These are phyloP conservation scores for Megalops cyprinoides DNA, from an alignment of 2,797 vertebrate species.

Conservation along the genomic window DNA sequence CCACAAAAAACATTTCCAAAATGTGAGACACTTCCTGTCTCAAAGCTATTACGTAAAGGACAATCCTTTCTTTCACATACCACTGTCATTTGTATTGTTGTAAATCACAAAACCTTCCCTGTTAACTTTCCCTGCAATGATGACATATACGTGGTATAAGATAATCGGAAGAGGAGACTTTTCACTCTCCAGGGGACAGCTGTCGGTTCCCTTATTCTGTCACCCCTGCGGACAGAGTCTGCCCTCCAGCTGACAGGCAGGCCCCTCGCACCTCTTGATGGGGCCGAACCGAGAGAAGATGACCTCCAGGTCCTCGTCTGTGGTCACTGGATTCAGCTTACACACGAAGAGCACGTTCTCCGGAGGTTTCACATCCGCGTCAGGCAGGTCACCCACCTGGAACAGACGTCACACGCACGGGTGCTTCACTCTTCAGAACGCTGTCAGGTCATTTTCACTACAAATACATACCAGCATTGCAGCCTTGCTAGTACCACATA, in stretches of 20 bases:
- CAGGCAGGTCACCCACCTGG: conserved; percentile 94
- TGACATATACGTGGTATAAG: not conserved
- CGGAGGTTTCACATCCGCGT: conserved; percentile 89
- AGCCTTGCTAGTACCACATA: not conserved
- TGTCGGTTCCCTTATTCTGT: too few relatives aligned
- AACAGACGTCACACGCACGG: conserved; percentile 37
- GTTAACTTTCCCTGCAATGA: not conserved
- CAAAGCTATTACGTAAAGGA: not conserved
- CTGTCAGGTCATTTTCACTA: not conserved
- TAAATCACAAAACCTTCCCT: not conserved
- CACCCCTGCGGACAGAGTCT: not conserved
- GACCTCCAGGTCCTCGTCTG: conserved; percentile 94
- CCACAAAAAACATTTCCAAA: not conserved
- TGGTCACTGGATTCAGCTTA: conserved; percentile 95
- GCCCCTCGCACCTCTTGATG: conserved; percentile 85
- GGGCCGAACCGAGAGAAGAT: conserved; percentile 94
- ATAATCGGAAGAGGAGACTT: too few relatives aligned
- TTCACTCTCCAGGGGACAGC: too few relatives aligned
- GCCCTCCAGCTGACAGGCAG: not conserved
- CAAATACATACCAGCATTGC: not conserved
- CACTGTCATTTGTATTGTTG: not conserved
- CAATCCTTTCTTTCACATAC: not conserved
- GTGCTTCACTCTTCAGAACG: too few relatives aligned
- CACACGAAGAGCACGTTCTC: conserved; percentile 98
- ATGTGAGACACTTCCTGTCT: not conserved